Evolutionary conservation across 2,888 invertebrate genomes (phyloP), one percentile per base, ranked within the genome.

Genomic region (Nomada ferruginata): DNA sequence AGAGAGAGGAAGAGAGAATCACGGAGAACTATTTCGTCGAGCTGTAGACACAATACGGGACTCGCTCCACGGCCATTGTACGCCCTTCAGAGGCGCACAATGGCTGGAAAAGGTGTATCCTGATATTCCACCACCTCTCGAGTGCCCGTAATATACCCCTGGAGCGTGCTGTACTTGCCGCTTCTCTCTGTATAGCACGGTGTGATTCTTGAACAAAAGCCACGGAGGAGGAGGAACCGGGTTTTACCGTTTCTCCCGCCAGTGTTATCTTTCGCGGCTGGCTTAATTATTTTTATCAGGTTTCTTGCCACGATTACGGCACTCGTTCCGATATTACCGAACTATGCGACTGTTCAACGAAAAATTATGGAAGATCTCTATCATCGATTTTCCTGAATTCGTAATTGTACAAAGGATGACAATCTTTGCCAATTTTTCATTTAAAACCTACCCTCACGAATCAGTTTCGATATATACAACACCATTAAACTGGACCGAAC

Each of bases 61-160:
- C 88, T 90, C 89, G 89, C 90, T 91, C 88, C 87, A 87, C 87
- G 89, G 91, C 90, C 86, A 90, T 90, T 90, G 91, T 90, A 87
- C 85, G 86, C 84, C 86, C 88, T 88, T 87, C 89, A 85, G 86
- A 87, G 85, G 66, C 84, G 78, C 87, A 91, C 90, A 90, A 91
- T 91, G 88, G 87, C 88, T 89, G 86, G 89, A 89, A 92, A 91
- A 91, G 90, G 91, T 91, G 91, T 91, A 91, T 90, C 90, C 90
- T 91, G 91, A 91, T 92, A 91, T 90, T 90, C 89, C 89, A 80
- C 90, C 91, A 89, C 89, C 87, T 91, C 91, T 84, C 85, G 69
- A 77, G 86, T 82, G 77, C 68, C 81, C 79, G 78, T 87, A 87
- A 87, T 86, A 77, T 87, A 86, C 79, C 78, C 76, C 82, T 69